Base-by-base conservation (phyloP, 1,140 invertebrate species). In the Arion vulgaris region DNA sequence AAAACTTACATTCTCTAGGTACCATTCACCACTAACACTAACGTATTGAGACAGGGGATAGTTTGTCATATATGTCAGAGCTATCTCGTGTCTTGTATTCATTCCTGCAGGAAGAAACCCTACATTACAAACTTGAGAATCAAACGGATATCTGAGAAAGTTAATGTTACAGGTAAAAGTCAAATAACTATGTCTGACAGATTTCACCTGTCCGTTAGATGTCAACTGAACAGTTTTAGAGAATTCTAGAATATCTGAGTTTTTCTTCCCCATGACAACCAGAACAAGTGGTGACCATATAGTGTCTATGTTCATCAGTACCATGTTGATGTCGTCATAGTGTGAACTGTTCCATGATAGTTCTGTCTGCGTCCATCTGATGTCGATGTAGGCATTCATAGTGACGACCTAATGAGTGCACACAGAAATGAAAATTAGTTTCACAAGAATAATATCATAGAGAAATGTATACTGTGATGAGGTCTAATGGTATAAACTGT, bases 121-220 rank as follows among this genome's bases (percentile, higher is more conserved):
- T 17, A 75, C 38, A 15, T n/a, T 49, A 28, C 73, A 75, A 1
- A 19, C 41, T 34, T 75, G 73, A 23, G 28, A 15, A 49, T 75
- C 73, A 26, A 75, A 75, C 11, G 73, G 73, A 26, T 75, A 75
- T 34, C 36, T 75, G 41, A 51, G 0, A 34, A 75, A 75, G 11
- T 75, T 28, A 9, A 75, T 51, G 23, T 75, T 45, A 53, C 73
- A 75, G 28, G 38, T 45, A 28, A 75, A 75, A 4, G 73, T n/a
- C 26, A 75, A 32, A 19, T 51, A 51, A 11, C 53, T 39, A 26
- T 75, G 73, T 23, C 45, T 75, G 15, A 17, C 28, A 2, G 41
- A 49, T 7, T 32, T 34, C 5, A 75, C 28, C n/a, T 28, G 1
- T 9, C 73, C 73, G 45, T 75, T n/a, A 32, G 45, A 75, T 2